Evolutionary conservation across 2,888 invertebrate genomes (phyloP).

Genomic region (Xanthostigma xanthostigma): DNA sequence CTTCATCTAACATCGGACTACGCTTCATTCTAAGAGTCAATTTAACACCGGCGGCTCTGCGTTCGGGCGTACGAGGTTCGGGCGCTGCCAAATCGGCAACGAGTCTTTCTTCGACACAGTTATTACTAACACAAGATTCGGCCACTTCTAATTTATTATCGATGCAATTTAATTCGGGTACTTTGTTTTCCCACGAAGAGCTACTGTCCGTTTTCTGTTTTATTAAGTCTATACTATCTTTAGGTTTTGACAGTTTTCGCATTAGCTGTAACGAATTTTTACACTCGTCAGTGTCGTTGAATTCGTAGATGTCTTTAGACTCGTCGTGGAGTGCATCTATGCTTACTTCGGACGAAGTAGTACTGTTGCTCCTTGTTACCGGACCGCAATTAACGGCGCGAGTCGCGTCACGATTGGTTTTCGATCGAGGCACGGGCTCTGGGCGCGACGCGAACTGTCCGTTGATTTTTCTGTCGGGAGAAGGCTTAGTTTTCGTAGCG

Average conservation of each 20-base stretch:
- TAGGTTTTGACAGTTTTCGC: constrained; percentile 14
- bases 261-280: constrained; percentile 18
- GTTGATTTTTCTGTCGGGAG: constrained; percentile 1
- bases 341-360: constrained; percentile 14
- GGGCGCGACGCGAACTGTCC: not conserved
- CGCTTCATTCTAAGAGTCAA: constrained; percentile 75
- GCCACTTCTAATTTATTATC: no score
- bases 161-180: constrained; percentile 12
- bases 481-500: constrained; percentile 10
- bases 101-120: no score
- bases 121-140: no score
- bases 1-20: constrained; percentile 71
- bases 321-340: constrained; percentile 11
- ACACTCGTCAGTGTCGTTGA: constrained; percentile 31
- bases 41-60: constrained; percentile 46
- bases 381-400: constrained; percentile 5
- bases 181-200: constrained; percentile 19
- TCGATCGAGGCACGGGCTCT: not conserved
- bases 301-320: constrained; percentile 36
- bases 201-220: constrained; percentile 13
- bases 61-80: constrained; percentile 30
- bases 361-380: constrained; percentile 14
- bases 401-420: constrained; percentile 12
- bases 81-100: constrained; percentile 14
- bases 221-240: constrained; percentile 2